phyloP scores from a whole-genome alignment of 2,888 invertebrate species.

The Sicus ferrugineus region DNA sequence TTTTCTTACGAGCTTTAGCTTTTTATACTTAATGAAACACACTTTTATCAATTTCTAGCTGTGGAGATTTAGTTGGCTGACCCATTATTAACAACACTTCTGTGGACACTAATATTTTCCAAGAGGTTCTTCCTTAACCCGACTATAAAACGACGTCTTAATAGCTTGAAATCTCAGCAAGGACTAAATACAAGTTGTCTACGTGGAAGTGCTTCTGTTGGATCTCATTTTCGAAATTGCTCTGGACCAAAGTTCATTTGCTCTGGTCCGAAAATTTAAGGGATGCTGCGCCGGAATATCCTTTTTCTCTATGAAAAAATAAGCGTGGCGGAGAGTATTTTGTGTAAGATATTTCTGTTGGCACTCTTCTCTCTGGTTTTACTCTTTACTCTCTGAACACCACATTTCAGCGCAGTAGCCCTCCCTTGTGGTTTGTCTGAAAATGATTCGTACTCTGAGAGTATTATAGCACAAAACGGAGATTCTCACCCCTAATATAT shows the following conservation, averaged over 20 bases:
- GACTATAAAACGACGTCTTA: slow-evolving; percentile 43
- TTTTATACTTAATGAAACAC: not conserved
- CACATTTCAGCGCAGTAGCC: no score
- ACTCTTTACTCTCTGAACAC: no score
- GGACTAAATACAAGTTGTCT: slow-evolving; percentile 44
- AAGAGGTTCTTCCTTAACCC: not conserved
- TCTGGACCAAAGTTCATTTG: not conserved
- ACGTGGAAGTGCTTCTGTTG: slow-evolving; percentile 7
- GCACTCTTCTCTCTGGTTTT: no score
- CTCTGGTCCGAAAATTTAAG: slow-evolving; percentile 23
- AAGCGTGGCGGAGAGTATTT: slow-evolving; percentile 4
- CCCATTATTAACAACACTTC: not conserved
- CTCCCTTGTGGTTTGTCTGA: no score
- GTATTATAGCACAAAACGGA: no score
- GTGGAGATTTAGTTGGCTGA: not conserved
- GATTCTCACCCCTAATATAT: no score
- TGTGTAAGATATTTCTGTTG: not conserved
- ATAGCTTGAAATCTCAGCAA: slow-evolving; percentile 48
- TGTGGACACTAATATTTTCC: not conserved
- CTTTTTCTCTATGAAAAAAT: slow-evolving; percentile 2
- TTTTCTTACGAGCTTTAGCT: not conserved
- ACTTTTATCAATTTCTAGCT: slow-evolving; percentile 1
- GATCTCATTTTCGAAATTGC: not conserved
- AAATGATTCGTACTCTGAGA: no score
- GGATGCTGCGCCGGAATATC: slow-evolving; percentile 36